phyloP scores from a whole-genome alignment of 2,797 vertebrate species.

The Threskiornis aethiopicus region DNA sequence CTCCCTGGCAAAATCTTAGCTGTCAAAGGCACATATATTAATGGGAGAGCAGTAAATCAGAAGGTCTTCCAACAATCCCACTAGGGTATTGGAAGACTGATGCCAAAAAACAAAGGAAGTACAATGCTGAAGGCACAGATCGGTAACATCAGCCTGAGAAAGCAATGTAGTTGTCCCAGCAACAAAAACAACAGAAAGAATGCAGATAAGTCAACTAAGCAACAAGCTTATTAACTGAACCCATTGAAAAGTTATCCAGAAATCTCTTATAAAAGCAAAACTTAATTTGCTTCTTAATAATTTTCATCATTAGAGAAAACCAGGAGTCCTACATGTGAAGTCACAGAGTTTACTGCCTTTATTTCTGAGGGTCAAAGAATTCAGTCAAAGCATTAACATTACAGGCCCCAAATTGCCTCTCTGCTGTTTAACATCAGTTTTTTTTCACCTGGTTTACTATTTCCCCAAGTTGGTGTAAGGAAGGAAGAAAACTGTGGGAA shows the following conservation, averaged over 20 bases:
- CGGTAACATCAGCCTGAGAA: neutral
- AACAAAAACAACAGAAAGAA: neutral
- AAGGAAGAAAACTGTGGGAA: neutral
- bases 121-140: neutral
- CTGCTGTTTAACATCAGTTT: neutral
- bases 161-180: neutral
- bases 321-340: rapidly evolving
- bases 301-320: neutral
- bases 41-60: neutral
- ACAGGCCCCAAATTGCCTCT: neutral
- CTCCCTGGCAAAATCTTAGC: constrained; percentile 1
- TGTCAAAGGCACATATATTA: neutral
- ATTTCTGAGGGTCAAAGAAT: neutral
- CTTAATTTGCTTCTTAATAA: neutral
- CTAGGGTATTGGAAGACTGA: neutral
- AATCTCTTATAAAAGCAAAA: neutral
- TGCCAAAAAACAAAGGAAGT: neutral
- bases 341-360: neutral
- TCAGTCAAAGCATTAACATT: neutral
- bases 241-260: neutral
- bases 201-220: neutral
- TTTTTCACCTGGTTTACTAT: neutral
- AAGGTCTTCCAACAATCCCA: neutral
- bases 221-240: neutral
- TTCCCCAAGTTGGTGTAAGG: neutral